phyloP scores from a whole-genome alignment of 1,140 invertebrate genomes.

The Drosophila triauraria region DNA sequence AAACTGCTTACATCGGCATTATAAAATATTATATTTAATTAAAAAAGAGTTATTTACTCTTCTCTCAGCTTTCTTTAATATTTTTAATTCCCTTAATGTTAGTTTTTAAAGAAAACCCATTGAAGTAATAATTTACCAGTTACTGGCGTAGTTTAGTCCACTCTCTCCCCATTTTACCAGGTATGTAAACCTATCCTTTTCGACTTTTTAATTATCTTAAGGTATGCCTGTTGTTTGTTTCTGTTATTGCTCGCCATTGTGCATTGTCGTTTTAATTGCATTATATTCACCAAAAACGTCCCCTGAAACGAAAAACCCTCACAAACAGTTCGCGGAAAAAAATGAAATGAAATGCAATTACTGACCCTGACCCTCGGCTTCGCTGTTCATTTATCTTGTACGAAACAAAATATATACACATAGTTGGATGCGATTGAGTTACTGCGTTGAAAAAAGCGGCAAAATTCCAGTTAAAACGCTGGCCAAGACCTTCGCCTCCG shows the following conservation, averaged over 20 bases:
- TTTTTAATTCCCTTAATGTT: too few relatives aligned
- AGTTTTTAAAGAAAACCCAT: too few relatives aligned
- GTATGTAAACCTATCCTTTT: not conserved
- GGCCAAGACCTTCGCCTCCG: conserved; percentile 98
- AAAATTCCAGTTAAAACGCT: conserved; percentile 99
- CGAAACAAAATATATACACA: not conserved
- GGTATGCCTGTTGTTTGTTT: not conserved
- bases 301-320: not conserved
- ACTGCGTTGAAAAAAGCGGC: conserved; percentile 95
- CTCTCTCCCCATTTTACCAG: not conserved
- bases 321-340: not conserved
- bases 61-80: too few relatives aligned
- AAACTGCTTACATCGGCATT: too few relatives aligned
- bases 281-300: conserved; percentile 5
- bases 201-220: not conserved
- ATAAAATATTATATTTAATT: too few relatives aligned
- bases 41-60: too few relatives aligned
- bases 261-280: conserved; percentile 20
- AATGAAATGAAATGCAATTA: conserved; percentile 13
- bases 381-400: not conserved
- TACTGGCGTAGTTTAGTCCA: not conserved
- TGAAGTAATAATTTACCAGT: too few relatives aligned
- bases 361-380: not conserved
- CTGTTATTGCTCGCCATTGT: conserved; percentile 3
- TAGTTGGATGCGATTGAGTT: conserved; percentile 98